phyloP scores from a whole-genome alignment of 2,888 invertebrate genomes.

The Loripinus fragilis region DNA sequence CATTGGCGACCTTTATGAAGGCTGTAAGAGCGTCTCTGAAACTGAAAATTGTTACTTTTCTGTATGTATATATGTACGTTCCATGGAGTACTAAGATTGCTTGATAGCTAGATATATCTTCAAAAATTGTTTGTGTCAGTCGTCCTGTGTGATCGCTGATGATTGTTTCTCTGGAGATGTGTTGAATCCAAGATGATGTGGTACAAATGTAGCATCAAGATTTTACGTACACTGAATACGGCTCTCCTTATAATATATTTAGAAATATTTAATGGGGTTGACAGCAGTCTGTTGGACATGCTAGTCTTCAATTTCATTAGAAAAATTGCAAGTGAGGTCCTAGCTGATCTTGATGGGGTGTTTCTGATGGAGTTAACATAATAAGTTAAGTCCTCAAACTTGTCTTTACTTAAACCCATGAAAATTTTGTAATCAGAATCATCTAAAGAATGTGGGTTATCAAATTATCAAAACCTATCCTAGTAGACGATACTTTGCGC shows the following conservation, averaged over 20 bases:
- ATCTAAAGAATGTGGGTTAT: neutral
- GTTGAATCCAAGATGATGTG: constrained; percentile 31
- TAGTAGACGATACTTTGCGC: neutral
- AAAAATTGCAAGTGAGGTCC: constrained; percentile 47
- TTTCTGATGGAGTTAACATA: constrained; percentile 23
- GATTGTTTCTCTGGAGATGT: constrained; percentile 34
- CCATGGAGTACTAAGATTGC: constrained; percentile 55
- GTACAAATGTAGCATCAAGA: constrained; percentile 35
- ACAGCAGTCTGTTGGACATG: constrained; percentile 39
- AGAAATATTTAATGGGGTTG: constrained; percentile 41
- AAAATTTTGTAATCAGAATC: constrained; percentile 27
- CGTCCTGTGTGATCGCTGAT: constrained; percentile 45
- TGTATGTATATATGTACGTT: constrained; percentile 58
- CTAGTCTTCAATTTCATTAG: constrained; percentile 44
- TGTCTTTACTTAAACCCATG: constrained; percentile 26
- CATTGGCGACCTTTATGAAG: constrained; percentile 39
- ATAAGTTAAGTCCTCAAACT: constrained; percentile 38
- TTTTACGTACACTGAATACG: constrained; percentile 35
- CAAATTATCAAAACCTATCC: neutral
- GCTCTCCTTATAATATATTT: constrained; percentile 49
- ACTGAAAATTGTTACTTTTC: constrained; percentile 47
- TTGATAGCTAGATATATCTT: constrained; percentile 4
- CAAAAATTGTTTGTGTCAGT: constrained; percentile 43
- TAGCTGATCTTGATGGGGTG: constrained; percentile 30
- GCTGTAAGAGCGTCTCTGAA: constrained; percentile 44